Evolutionary conservation across 2,113 vertebrate genomes (phyloP).

Genomic region (Anoura caudifer): DNA sequence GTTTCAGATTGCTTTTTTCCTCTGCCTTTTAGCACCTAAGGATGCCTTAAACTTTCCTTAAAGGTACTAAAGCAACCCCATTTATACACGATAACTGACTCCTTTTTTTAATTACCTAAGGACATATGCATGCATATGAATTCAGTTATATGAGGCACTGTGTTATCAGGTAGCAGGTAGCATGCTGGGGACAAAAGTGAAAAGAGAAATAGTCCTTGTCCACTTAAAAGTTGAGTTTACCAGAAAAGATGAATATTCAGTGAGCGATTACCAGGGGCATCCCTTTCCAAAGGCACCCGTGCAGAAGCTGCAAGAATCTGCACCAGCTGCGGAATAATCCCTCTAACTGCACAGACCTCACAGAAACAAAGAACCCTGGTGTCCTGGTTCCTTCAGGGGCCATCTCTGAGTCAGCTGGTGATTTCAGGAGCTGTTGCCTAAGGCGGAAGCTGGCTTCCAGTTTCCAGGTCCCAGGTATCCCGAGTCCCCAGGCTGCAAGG

Average conservation of each 20-base stretch:
- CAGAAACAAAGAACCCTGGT: neutral
- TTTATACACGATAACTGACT: neutral
- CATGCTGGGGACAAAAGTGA: neutral
- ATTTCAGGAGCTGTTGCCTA: neutral
- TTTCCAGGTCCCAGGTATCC: neutral
- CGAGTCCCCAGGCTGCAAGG: neutral
- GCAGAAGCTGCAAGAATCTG: neutral
- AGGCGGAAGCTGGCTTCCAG: neutral
- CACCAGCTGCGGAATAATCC: accelerated
- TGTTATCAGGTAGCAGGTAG: neutral
- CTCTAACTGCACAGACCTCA: neutral
- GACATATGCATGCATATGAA: neutral
- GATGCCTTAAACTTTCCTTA: neutral
- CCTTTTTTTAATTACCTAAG: neutral
- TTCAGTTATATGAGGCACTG: neutral
- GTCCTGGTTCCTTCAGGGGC: neutral
- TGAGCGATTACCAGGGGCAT: neutral
- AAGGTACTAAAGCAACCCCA: neutral
- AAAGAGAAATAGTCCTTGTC: neutral
- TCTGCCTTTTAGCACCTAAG: neutral
- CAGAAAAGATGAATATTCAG: neutral
- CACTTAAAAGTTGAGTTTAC: neutral
- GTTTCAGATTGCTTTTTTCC: neutral
- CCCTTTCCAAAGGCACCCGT: neutral
- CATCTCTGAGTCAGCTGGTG: neutral